phyloP scores from a whole-genome alignment of 2,888 invertebrate genomes.

The Acrocyrtus sp. region DNA sequence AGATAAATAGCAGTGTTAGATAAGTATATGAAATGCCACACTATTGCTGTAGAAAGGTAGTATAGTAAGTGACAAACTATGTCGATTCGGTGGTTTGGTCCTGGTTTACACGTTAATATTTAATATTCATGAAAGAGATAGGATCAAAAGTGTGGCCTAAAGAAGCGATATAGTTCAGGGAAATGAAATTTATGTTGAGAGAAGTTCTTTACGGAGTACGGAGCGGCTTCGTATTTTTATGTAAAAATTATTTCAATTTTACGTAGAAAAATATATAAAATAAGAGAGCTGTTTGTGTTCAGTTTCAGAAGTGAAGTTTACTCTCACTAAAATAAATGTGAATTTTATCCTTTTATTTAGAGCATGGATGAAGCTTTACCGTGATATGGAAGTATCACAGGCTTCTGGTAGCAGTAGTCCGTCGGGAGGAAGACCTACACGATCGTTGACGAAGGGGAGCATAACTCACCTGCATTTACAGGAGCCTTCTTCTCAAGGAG shows the following conservation, averaged over 20 bases:
- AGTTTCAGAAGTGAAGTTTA: too few relatives aligned
- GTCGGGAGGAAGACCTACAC: conserved; percentile 23
- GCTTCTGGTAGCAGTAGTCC: conserved; percentile 36
- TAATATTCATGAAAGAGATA: too few relatives aligned
- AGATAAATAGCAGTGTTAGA: too few relatives aligned
- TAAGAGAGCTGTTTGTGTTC: too few relatives aligned
- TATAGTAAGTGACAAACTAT: too few relatives aligned
- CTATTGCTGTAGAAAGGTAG: too few relatives aligned
- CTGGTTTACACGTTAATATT: too few relatives aligned
- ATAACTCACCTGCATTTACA: conserved; percentile 56
- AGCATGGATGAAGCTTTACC: conserved; percentile 61
- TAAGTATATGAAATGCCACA: too few relatives aligned
- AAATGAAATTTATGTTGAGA: too few relatives aligned
- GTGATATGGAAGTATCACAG: conserved; percentile 60
- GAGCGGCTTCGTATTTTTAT: background rate
- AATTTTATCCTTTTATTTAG: conserved; percentile 33
- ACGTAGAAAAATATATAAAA: background rate
- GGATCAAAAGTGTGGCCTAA: too few relatives aligned
- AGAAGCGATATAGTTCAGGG: too few relatives aligned
- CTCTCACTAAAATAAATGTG: background rate
- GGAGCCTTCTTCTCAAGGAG: conserved; percentile 30
- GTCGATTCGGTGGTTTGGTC: too few relatives aligned
- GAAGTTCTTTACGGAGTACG: background rate
- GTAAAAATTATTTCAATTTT: background rate
- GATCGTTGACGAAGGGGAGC: conserved; percentile 55